Evolutionary conservation across 2,797 vertebrate genomes (phyloP).

Genomic region (Eulemur mongoz): DNA sequence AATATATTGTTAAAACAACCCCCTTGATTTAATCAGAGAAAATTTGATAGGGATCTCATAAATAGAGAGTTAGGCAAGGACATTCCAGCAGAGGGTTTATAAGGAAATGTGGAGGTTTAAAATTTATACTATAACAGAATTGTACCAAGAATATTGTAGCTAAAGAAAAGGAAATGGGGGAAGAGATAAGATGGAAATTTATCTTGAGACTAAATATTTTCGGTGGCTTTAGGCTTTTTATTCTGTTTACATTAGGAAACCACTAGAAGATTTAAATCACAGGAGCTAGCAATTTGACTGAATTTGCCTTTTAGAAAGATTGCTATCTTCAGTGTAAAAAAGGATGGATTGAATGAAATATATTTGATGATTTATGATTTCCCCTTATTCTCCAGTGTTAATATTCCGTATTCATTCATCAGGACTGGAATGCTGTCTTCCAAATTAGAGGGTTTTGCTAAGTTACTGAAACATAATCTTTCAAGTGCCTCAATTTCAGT

Average conservation of each 20-base stretch:
- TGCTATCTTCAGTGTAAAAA: not conserved
- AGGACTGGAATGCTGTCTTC: not conserved
- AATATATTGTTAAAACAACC: not conserved
- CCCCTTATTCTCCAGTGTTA: not conserved
- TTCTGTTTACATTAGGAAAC: not conserved
- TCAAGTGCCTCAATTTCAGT: not conserved
- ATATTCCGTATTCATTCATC: not conserved
- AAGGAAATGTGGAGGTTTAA: not conserved
- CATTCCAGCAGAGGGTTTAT: not conserved
- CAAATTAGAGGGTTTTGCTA: not conserved
- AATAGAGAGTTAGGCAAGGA: not conserved
- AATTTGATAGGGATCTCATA: not conserved
- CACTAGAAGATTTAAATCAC: not conserved
- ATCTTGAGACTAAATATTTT: not conserved
- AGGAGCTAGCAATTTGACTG: not conserved
- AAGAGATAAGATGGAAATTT: slow-evolving; percentile 9
- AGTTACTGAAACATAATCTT: slow-evolving; percentile 18
- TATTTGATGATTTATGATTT: not conserved
- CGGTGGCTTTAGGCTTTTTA: not conserved
- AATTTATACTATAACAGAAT: not conserved
- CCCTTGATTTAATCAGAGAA: not conserved
- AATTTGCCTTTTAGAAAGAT: slow-evolving; percentile 28
- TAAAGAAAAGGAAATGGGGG: not conserved
- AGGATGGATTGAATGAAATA: not conserved
- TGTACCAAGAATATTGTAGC: not conserved